These are phyloP conservation scores for Caenorhabditis drosophilae DNA, from an alignment of 2,888 invertebrate genomes.

Conservation along the genomic window DNA sequence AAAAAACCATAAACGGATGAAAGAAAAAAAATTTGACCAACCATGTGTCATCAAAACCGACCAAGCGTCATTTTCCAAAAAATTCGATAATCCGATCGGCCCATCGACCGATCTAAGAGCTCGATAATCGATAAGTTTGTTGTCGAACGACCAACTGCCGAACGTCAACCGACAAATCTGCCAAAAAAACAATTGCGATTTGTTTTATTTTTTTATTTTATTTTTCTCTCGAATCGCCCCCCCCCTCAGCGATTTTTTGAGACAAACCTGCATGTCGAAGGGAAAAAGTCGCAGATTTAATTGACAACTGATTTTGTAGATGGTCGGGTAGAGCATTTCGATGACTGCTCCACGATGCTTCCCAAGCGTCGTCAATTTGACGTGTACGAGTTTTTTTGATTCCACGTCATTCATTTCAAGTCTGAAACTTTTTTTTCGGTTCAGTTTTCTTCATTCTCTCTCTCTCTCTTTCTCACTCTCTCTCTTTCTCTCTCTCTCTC, in stretches of 20 bases:
- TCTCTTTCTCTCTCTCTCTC: neutral
- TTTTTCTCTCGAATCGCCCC: neutral
- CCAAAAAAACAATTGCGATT: neutral
- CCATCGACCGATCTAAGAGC: slow-evolving; percentile 13
- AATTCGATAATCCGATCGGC: slow-evolving; percentile 38
- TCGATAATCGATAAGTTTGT: slow-evolving; percentile 41
- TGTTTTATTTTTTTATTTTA: neutral
- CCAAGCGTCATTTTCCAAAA: slow-evolving; percentile 49
- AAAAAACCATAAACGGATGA: no score
- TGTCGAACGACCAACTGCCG: slow-evolving; percentile 48
- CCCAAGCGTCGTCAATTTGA: slow-evolving; percentile 26
- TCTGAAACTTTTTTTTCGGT: no score
- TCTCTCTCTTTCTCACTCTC: neutral
- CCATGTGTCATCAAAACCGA: slow-evolving; percentile 37
- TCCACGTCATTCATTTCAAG: slow-evolving; percentile 32
- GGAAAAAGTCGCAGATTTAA: slow-evolving; percentile 41
- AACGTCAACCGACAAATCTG: slow-evolving; percentile 43
- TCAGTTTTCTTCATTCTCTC: no score
- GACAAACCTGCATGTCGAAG: slow-evolving; percentile 39
- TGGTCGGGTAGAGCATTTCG: slow-evolving; percentile 38
- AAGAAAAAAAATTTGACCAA: no score
- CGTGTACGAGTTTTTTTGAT: slow-evolving; percentile 23
- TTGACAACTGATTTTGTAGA: slow-evolving; percentile 43
- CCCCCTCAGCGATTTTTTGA: neutral
- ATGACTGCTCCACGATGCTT: slow-evolving; percentile 22